Percentiles rank a stretch among this genome's conserved stretches.
Conservation (phyloP, 2,888 invertebrate genomes). For the Nasonovia ribisnigri region DNA sequence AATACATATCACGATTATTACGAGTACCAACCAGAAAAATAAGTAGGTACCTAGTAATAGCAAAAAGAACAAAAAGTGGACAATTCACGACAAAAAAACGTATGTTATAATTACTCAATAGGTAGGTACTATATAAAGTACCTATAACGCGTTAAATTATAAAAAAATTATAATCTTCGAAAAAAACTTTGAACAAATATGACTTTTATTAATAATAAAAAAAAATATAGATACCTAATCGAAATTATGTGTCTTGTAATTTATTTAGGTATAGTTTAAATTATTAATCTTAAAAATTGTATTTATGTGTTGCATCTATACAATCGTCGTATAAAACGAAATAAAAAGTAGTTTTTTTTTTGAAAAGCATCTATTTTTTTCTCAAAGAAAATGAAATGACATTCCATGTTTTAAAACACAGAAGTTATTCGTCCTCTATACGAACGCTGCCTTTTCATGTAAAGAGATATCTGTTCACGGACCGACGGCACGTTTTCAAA, state of each 20-base stretch:
- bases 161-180: background rate
- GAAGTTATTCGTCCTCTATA: conserved; percentile 12
- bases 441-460: conserved; percentile 23
- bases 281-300: background rate
- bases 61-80: background rate
- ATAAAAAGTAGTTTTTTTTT: background rate
- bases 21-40: background rate
- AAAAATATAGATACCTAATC: background rate
- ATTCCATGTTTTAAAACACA: background rate
- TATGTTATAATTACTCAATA: background rate
- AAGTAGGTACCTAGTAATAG: background rate
- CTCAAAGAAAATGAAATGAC: background rate
- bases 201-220: background rate
- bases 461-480: conserved; percentile 42
- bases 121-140: too few relatives aligned
- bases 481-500: conserved; percentile 42
- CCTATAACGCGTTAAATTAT: background rate
- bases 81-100: background rate
- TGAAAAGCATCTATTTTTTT: background rate
- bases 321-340: background rate
- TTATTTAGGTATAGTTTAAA: background rate
- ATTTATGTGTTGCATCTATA: background rate
- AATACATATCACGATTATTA: background rate
- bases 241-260: background rate
- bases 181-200: background rate